Percentiles rank a stretch among this genome's conserved stretches.
phyloP scores from a whole-genome alignment of 2,888 invertebrate genomes.

The Ischnus inquisitorius region DNA sequence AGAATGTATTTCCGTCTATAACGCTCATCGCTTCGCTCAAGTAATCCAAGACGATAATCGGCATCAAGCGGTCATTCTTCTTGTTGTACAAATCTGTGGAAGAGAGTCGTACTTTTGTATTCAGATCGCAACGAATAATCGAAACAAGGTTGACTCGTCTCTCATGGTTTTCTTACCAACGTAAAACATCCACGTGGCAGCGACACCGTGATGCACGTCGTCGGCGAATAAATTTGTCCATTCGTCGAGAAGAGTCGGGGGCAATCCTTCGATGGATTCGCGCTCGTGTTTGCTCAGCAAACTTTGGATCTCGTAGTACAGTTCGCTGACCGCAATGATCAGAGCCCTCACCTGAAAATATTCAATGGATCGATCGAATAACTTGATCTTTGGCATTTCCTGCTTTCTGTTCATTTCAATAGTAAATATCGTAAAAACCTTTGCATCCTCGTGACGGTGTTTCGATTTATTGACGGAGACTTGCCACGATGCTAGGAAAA shows the following conservation, averaged over 20 bases:
- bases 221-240: constrained; percentile 93
- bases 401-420: neutral
- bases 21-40: constrained; percentile 79
- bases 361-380: neutral
- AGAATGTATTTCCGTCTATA: constrained; percentile 77
- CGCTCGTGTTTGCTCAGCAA: constrained; percentile 85
- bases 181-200: constrained; percentile 86
- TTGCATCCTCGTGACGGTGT: constrained; percentile 85
- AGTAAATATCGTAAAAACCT: constrained; percentile 84
- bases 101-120: constrained; percentile 15
- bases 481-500: constrained; percentile 90
- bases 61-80: constrained; percentile 71
- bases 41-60: constrained; percentile 75
- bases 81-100: constrained; percentile 75
- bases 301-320: constrained; percentile 86
- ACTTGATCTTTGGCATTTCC: neutral
- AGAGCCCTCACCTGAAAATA: constrained; percentile 80
- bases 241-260: constrained; percentile 87
- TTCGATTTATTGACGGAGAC: constrained; percentile 86
- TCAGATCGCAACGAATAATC: neutral
- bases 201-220: constrained; percentile 87
- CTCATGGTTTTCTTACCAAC: constrained; percentile 63
- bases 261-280: constrained; percentile 84
- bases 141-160: too few species aligned
- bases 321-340: constrained; percentile 86